Base-by-base conservation (phyloP, 1,140 invertebrate species). In the Drosophila arawakana region DNA sequence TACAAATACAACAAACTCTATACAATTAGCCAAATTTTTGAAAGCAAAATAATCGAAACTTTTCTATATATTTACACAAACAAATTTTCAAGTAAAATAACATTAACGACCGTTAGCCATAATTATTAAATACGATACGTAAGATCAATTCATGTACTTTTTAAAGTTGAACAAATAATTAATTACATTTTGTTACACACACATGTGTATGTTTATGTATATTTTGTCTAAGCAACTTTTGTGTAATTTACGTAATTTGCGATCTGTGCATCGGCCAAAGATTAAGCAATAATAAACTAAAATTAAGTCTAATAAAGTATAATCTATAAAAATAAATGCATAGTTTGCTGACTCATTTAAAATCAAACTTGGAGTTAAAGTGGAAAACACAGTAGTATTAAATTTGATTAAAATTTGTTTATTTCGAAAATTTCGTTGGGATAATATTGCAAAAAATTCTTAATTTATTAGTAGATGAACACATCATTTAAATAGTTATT, bases 211-310 rank as follows among this genome's bases (percentile, higher is more conserved):
- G 2, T 41, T 35, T 54, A 44, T 54, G 37, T 13, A 69, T 15
- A 30, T 7, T 72, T 49, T 35, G 8, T 39, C 2, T 67, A 54
- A 52, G 63, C 39, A 74, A 57, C 59, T 73, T 77, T 65, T 85
- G 58, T 82, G 71, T 74, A 73, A 79, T 82, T 86, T 74, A 78
- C 46, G 73, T 76, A 81, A 67, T 76, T 81, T 74, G 73, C 83
- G 83, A 86, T 86, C 83, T 86, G 80, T 74, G 83, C 69, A 83
- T 89, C 78, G 83, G 83, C 83, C 83, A 88, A 88, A 88, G 83
- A 88, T 89, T 88, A 80, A 88, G 77, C 80, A 88, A 89, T 89
- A 88, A 88, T 89, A 82, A 75, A 77, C 25, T 89, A 83, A 15
- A 73, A 49, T 49, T 89, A 89, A 88, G 84, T 44, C 47, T 54